phyloP scores from a whole-genome alignment of 2,113 vertebrate genomes.

The Cheilinus undulatus region DNA sequence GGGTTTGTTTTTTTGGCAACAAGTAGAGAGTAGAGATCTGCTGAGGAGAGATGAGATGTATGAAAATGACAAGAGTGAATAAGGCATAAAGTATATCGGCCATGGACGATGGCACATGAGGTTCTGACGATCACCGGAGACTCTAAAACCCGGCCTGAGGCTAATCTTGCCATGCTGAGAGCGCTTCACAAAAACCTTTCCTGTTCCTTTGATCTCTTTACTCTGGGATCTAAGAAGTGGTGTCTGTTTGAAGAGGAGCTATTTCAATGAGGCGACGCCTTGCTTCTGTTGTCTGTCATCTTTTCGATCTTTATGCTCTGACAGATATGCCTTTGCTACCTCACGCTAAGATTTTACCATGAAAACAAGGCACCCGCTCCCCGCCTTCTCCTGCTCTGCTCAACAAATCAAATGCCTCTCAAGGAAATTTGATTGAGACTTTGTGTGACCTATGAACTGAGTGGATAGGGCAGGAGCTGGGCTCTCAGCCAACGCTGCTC shows the following conservation, averaged over 20 bases:
- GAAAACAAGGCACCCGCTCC: slow-evolving; percentile 32
- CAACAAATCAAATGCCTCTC: slow-evolving; percentile 68
- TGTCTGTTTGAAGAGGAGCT: slow-evolving; percentile 41
- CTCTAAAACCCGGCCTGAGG: slow-evolving; percentile 45
- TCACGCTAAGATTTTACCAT: slow-evolving; percentile 12
- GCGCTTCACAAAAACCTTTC: slow-evolving; percentile 48
- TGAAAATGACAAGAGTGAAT: slow-evolving; percentile 44
- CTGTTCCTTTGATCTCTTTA: slow-evolving; percentile 51
- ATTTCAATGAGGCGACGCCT: slow-evolving; percentile 35
- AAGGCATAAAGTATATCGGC: slow-evolving; percentile 67
- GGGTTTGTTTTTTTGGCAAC: slow-evolving; percentile 72
- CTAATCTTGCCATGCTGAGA: slow-evolving; percentile 35
- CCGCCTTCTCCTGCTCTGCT: slow-evolving; percentile 2
- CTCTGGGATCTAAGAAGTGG: slow-evolving; percentile 44
- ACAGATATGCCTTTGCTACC: slow-evolving; percentile 37
- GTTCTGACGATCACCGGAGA: slow-evolving; percentile 42
- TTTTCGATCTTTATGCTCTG: slow-evolving; percentile 36
- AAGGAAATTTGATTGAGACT: slow-evolving; percentile 68
- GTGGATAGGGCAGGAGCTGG: slow-evolving; percentile 37
- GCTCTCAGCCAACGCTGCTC: slow-evolving; percentile 50
- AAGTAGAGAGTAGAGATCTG: slow-evolving; percentile 55
- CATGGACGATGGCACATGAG: slow-evolving; percentile 56
- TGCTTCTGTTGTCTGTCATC: slow-evolving; percentile 32
- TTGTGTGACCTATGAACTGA: slow-evolving; percentile 73
- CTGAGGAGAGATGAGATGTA: slow-evolving; percentile 31